These are phyloP conservation scores for Bos indicus DNA, from an alignment of 2,113 vertebrate genomes.

Conservation along the genomic window DNA sequence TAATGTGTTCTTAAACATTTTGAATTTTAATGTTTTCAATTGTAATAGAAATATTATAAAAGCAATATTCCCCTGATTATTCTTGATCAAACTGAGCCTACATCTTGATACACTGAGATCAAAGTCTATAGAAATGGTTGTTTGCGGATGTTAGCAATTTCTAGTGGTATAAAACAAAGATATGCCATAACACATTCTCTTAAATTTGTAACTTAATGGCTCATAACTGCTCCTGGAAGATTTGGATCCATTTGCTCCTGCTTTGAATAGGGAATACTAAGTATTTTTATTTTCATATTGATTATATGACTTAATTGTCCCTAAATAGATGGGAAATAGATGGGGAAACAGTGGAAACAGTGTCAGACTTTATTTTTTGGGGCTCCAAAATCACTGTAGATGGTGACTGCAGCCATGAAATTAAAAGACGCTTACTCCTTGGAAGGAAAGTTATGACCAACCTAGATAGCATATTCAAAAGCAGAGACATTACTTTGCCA, in stretches of 20 bases:
- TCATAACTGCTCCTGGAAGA: not conserved
- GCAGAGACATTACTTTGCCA: no score
- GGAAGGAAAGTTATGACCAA: no score
- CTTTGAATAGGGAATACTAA: not conserved
- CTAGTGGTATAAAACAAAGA: not conserved
- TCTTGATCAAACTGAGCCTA: not conserved
- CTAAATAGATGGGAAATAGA: not conserved
- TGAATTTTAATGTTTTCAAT: not conserved
- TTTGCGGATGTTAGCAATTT: not conserved
- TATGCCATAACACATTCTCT: not conserved
- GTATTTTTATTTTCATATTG: not conserved
- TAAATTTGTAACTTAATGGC: not conserved
- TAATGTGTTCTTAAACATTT: not conserved
- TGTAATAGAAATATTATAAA: conserved; percentile 13
- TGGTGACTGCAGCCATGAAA: no score
- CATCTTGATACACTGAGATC: not conserved
- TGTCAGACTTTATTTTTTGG: no score
- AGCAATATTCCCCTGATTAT: not conserved
- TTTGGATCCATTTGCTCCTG: not conserved
- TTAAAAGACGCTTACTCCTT: no score
- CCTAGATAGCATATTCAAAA: no score
- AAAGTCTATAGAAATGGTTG: not conserved
- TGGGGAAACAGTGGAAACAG: no score
- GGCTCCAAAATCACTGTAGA: no score
- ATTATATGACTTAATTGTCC: not conserved